These are phyloP conservation scores for Cepaea nemoralis DNA, from an alignment of 1,140 invertebrate genomes.

Conservation along the genomic window DNA sequence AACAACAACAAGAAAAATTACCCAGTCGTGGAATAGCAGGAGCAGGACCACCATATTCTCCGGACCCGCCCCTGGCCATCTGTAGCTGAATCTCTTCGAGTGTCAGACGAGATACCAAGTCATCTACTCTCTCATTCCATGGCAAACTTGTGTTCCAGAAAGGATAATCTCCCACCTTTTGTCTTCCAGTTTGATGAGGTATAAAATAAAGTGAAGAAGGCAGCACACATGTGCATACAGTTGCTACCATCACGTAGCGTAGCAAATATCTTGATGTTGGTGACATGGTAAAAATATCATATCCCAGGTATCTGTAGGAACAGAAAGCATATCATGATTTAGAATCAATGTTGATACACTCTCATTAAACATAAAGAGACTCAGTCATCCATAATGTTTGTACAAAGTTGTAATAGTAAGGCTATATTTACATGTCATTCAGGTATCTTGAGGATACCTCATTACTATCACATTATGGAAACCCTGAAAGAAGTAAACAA, in stretches of 20 bases:
- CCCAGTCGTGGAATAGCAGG: slow-evolving; percentile 64
- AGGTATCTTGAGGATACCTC: too few species aligned
- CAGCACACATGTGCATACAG: neutral
- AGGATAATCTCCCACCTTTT: slow-evolving; percentile 44
- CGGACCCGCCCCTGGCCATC: slow-evolving; percentile 64
- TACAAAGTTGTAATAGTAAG: too few species aligned
- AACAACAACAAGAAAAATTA: slow-evolving; percentile 34
- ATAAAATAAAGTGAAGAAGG: neutral
- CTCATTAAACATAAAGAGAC: too few species aligned
- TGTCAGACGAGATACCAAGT: slow-evolving; percentile 64
- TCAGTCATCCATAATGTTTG: too few species aligned
- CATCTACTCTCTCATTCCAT: slow-evolving; percentile 66
- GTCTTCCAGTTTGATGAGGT: neutral
- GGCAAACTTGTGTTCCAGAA: slow-evolving; percentile 62
- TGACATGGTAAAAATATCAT: too few species aligned
- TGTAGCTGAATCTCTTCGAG: slow-evolving; percentile 64
- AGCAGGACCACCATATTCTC: slow-evolving; percentile 60
- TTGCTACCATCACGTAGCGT: neutral
- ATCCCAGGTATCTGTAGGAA: too few species aligned
- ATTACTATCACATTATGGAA: too few species aligned
- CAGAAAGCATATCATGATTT: too few species aligned
- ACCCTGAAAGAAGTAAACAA: too few species aligned
- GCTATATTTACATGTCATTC: too few species aligned
- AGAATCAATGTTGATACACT: too few species aligned
- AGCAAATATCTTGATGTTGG: neutral